Base-by-base conservation (phyloP, 2,888 invertebrate species). In the Saturnia pavonia region DNA sequence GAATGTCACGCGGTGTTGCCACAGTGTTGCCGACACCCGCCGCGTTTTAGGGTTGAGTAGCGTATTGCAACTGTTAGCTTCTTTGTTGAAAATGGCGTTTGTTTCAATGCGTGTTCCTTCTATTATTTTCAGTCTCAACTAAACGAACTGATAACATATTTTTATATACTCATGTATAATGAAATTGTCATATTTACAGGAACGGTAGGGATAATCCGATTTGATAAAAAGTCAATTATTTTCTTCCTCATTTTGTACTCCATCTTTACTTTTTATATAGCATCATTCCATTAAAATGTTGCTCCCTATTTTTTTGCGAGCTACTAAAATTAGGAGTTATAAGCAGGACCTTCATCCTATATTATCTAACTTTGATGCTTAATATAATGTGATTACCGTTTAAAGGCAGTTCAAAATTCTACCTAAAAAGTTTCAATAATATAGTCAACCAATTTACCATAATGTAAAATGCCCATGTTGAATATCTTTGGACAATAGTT, bases 11-110 rank as follows among this genome's bases (percentile, higher is more conserved):
- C 45, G 25, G 69, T 68, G 69, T 51, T 66, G 54, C 54, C 43
- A 42, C 45, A n/a, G 69, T 68, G 69, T 51, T 66, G 54, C 54
- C 54, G 70, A 54, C 70, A 68, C 70, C 72, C 68, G 68, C 54
- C 45, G 70, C 51, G 65, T 43, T 65, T 65, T 65, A 40, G 65
- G 68, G 51, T 68, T 68, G 68, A 19, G 19, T 19, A 7, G 40
- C 65, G 40, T 40, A 65, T 65, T 65, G 65, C 34, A 65, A 65
- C 65, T 19, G 27, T 60, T 40, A 40, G 7, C 40, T 34, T 19
- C 65, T 40, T 65, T 65, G 40, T 65, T 2, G 7, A 40, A 65
- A 65, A 65, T 65, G 40, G 65, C 65, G 65, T 65, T 65, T 16
- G 40, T 65, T 65, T n/a, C 65, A 34, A 40, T 40, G 40, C 40